These are phyloP conservation scores for Aviceda subcristata DNA, from an alignment of 2,113 vertebrate genomes.

Conservation along the genomic window DNA sequence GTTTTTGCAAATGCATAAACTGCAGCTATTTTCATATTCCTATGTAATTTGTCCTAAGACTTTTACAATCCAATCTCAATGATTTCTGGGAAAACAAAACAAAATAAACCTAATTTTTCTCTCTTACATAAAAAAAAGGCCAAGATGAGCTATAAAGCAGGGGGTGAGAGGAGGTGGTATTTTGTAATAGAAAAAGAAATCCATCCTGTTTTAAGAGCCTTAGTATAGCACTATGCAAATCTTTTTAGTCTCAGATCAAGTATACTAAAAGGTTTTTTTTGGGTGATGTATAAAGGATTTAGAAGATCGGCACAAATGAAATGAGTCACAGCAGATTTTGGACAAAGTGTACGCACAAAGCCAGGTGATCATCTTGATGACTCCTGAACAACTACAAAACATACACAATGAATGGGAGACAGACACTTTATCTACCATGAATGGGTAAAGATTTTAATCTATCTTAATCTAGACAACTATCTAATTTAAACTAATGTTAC, in stretches of 20 bases:
- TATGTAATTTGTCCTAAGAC: not conserved
- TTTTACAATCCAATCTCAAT: not conserved
- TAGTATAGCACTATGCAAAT: not conserved
- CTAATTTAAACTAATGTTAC: not conserved
- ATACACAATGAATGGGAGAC: not conserved
- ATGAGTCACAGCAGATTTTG: not conserved
- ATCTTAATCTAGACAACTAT: not conserved
- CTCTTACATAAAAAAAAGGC: not conserved
- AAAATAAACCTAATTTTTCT: not conserved
- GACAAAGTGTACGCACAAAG: not conserved
- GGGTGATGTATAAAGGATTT: not conserved
- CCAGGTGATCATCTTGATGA: not conserved
- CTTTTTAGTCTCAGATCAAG: not conserved
- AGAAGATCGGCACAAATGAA: not conserved
- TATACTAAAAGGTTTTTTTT: not conserved
- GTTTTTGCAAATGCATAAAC: not conserved
- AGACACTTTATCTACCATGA: not conserved
- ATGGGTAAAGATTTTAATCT: not conserved
- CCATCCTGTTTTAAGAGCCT: not conserved
- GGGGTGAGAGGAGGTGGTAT: not conserved
- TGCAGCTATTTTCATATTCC: not conserved
- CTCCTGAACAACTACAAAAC: not conserved
- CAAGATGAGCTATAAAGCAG: not conserved
- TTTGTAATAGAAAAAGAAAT: not conserved
- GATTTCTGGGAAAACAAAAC: not conserved